Percentiles rank a stretch among this genome's conserved stretches.
phyloP scores from a whole-genome alignment of 2,113 vertebrate species.

The Tor tambroides region DNA sequence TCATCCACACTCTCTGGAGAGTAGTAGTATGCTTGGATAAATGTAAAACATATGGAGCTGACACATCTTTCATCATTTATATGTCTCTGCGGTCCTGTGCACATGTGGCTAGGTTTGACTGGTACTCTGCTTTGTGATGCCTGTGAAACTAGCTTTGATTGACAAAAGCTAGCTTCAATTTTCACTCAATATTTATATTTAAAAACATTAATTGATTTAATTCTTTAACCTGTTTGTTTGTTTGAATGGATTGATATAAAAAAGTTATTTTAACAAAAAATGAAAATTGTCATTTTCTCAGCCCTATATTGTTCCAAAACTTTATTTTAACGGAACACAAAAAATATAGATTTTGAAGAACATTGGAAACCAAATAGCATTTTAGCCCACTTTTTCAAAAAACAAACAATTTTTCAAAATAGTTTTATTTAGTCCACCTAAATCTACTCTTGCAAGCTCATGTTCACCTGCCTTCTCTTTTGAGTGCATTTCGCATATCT shows the following conservation, averaged over 20 bases:
- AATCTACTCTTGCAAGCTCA: not conserved
- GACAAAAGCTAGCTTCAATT: not conserved
- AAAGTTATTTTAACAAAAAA: not conserved
- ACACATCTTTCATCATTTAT: slow-evolving; percentile 17
- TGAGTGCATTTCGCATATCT: not conserved
- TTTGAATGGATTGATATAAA: not conserved
- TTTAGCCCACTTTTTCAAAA: not conserved
- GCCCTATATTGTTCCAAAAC: not conserved
- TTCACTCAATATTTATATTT: not conserved
- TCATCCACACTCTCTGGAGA: slow-evolving; percentile 26
- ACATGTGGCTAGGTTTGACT: not conserved
- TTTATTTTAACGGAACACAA: not conserved
- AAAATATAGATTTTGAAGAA: not conserved
- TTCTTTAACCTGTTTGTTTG: not conserved
- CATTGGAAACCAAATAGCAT: not conserved
- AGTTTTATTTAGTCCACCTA: too few species aligned
- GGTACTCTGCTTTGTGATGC: not conserved
- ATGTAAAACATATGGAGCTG: slow-evolving; percentile 39
- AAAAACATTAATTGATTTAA: not conserved
- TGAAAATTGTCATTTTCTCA: not conserved
- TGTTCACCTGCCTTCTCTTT: not conserved
- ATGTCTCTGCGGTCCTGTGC: not conserved
- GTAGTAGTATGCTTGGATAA: slow-evolving; percentile 6
- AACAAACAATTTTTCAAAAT: too few species aligned
- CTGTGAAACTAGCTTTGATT: not conserved